A percentile compares a stretch with the other conserved stretches of the same genome.
phyloP scores from a whole-genome alignment of 1,140 invertebrate genomes.

The honey bee (Apis mellifera) region DNA sequence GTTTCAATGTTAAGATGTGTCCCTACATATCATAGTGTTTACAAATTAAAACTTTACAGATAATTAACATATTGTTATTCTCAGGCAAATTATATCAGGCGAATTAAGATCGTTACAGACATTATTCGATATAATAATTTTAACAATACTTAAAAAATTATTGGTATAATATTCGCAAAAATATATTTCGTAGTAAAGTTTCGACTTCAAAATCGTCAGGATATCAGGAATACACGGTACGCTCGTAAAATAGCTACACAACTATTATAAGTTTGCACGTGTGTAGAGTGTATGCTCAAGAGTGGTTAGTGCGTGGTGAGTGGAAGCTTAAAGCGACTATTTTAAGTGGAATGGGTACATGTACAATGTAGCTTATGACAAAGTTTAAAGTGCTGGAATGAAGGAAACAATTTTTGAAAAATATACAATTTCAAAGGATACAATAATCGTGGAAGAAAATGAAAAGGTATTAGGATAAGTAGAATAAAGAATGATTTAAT shows the following conservation, averaged over 20 bases:
- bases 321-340: background rate
- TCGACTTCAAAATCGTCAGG: background rate
- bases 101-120: no score
- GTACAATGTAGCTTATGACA: background rate
- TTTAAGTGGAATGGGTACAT: background rate
- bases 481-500: background rate
- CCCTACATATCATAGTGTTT: no score
- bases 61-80: no score
- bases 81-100: no score
- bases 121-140: no score
- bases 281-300: background rate
- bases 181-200: no score
- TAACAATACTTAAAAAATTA: no score
- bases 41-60: no score
- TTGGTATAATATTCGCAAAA: no score
- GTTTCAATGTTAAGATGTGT: no score
- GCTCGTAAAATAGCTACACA: background rate
- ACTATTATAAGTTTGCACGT: background rate
- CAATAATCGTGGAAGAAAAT: background rate
- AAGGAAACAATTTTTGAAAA: background rate
- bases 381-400: background rate
- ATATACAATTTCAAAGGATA: no score
- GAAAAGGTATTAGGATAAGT: background rate
- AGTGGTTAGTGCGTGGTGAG: background rate
- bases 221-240: background rate